Conservation (phyloP, 2,888 invertebrate genomes). For the Euproctis similis region DNA sequence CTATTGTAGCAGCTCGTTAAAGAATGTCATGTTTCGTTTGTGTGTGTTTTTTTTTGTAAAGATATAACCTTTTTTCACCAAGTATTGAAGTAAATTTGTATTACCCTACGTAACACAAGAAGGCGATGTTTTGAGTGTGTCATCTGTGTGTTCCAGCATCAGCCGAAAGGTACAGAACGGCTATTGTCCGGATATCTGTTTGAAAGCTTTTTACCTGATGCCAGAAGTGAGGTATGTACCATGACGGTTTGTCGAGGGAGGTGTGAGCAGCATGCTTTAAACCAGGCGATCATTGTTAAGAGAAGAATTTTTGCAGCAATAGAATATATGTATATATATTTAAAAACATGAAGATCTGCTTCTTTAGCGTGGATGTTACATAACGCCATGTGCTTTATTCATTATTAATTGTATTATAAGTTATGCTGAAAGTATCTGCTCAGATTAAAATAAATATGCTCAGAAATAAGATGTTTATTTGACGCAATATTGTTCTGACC, state of each 20-base stretch:
- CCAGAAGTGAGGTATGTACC: constrained; percentile 16
- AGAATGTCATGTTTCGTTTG: too few species aligned
- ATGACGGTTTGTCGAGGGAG: constrained; percentile 6
- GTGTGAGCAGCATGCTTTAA: constrained; percentile 7
- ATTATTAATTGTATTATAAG: not conserved
- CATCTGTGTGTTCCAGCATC: constrained; percentile 21
- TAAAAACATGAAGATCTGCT: too few species aligned
- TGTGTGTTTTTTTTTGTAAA: too few species aligned
- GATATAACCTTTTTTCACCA: too few species aligned
- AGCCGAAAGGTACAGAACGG: constrained; percentile 13
- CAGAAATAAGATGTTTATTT: too few species aligned
- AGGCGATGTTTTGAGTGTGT: constrained; percentile 6
- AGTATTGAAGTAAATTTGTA: not conserved
- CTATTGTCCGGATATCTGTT: constrained; percentile 15
- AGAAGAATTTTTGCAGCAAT: not conserved
- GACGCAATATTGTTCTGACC: too few species aligned
- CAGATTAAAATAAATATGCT: too few species aligned
- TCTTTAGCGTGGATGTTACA: too few species aligned
- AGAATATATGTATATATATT: not conserved
- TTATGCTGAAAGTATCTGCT: too few species aligned
- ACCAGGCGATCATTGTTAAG: not conserved
- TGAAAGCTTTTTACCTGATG: constrained; percentile 14
- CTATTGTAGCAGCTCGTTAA: too few species aligned
- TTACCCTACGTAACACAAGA: not conserved
- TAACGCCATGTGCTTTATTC: not conserved